Evolutionary conservation across 92 coral and sea anemone genomes (phyloP), one percentile per base, ranked within the genome.

Genomic region (Meandrina meandrites): DNA sequence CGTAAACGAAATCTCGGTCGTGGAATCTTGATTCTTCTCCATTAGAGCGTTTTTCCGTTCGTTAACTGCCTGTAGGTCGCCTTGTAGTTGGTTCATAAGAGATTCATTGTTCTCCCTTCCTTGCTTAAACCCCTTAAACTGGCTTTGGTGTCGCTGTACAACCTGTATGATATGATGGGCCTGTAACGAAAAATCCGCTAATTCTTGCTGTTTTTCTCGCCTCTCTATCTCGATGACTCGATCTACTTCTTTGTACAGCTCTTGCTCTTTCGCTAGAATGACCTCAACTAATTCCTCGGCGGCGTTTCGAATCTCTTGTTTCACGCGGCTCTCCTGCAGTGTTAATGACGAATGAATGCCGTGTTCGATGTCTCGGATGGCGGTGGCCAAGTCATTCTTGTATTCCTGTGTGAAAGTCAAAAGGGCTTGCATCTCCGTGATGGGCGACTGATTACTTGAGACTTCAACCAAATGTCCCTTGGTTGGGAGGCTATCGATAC

Each of bases 371-470:
- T 85, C 74, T 58, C 77, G 67, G 67, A 76, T 85, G 48, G 76
- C 31, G 18, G 58, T 37, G 4, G 88, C 82, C 76, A 85, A 22
- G 48, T 85, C 88, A 50, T 85, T 85, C 30, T 79, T 79, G 66
- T 84, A 84, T n/a, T 84, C 87, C 37, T 84, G 87, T 2, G 87
- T 84, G 21, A 45, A 84, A 36, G 87, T 74, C 81, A 84, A 21
- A n/a, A 84, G 77, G 37, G 77, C 87, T 14, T 74, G 34, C 73
- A 84, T 84, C 77, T 81, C 85, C 14, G 76, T 42, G 28, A 18
- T 28, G 8, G 40, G 76, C 78, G 78, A 34, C 14, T 42, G 32
- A 31, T 45, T 76, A 31, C 53, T 84, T 5, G 75, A 45, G 11
- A 84, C 88, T 21, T 84, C 88, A 45, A 84, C 75, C 48, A 75